Evolutionary conservation across 35 echinoderm and acorn worm genomes (phyloP), one percentile per base, ranked within the genome.

Genomic region (Apostichopus parvimensis): DNA sequence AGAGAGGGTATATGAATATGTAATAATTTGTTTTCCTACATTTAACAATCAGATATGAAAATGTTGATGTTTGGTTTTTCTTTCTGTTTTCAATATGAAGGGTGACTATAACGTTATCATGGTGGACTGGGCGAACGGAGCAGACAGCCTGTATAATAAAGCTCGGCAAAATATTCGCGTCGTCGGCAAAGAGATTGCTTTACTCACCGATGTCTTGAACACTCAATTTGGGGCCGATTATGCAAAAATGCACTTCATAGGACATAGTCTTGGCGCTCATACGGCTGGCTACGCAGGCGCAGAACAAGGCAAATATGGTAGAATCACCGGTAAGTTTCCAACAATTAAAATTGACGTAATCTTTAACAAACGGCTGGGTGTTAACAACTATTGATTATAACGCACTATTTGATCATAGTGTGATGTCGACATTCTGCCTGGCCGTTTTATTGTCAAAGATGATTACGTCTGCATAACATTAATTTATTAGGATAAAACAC

Each of bases 241-340:
- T 58, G 87, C n/a, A 21, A 62, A 90, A 73, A 90, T 96, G 89
- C 95, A 96, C 66, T 77, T 96, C 1, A 96, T 96, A 4, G 95
- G 95, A 1, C 90, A 92, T 18, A 96, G 95, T 87, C 93, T 96
- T 28, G 95, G 95, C 17, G 95, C 95, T 4, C 95, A 96, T 53
- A 92, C 90, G 8, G 77, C 90, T 62, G 95, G 95, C 54, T 96
- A 91, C 57, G 95, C 93, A 8, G 96, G 96, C 56, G 94, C 87
- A 13, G 81, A 68, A 71, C 92, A 92, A 72, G 24, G 87, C 12
- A 90, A 92, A 72, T 83, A 95, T 70, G 96, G 92, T 34, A 93
- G 96, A 89, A 98, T 98, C 22, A 93, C 91, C 53, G 96, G 96
- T 98, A 93, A 80, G 26, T 25, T 45, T 45, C 34, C 34, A 45